Percentiles rank a stretch among this genome's conserved stretches.
These are phyloP conservation scores for Strongylocentrotus purpuratus DNA, from an alignment of 35 echinoderm and acorn worm genomes.

Conservation along the genomic window DNA sequence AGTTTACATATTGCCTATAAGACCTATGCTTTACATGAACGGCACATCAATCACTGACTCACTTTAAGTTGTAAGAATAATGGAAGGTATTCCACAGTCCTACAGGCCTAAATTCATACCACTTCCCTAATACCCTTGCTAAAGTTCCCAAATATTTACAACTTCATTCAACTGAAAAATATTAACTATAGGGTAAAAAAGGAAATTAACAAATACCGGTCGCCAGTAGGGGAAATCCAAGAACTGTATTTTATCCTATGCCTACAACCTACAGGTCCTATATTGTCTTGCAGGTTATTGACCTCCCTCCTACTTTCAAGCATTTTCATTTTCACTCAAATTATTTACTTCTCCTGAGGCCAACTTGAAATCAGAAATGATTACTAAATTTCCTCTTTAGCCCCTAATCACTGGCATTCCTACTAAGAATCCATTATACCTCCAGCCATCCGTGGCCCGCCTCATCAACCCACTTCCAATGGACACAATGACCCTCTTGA, in stretches of 20 bases:
- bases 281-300: background rate
- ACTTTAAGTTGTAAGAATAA: no score
- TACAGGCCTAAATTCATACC: background rate
- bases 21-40: no score
- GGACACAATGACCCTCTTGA: background rate
- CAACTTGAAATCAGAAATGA: background rate
- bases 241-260: background rate
- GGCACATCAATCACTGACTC: no score
- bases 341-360: constrained; percentile 5
- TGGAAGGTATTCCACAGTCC: no score
- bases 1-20: no score
- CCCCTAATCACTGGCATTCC: constrained; percentile 8
- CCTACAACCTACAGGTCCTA: background rate
- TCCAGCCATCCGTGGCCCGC: background rate
- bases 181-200: background rate
- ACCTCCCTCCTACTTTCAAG: background rate
- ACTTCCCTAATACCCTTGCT: background rate
- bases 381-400: constrained; percentile 19
- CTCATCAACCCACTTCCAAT: background rate
- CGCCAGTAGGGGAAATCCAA: background rate
- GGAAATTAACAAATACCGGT: no score
- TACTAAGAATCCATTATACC: constrained; percentile 2
- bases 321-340: background rate
- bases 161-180: background rate
- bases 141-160: background rate